Conservation (phyloP, 2,113 vertebrate species). For the Stercorarius parasiticus region DNA sequence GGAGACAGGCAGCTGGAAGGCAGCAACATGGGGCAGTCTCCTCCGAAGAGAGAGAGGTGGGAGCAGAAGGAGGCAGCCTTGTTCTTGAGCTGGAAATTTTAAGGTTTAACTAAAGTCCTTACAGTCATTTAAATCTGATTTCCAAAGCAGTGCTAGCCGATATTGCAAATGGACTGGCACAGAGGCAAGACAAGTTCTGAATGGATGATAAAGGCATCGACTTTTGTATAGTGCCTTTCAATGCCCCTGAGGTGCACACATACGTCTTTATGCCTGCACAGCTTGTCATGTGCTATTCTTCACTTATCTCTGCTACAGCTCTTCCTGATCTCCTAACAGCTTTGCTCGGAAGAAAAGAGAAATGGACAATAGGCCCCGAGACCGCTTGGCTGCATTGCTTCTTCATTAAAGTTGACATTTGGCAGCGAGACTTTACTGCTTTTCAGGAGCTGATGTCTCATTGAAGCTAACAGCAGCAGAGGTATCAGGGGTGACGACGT, state of each 20-base stretch:
- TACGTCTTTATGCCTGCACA: constrained; percentile 6
- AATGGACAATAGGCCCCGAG: constrained; percentile 31
- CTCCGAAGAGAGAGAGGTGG: neutral
- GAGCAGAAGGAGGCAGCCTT: neutral
- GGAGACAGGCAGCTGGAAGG: neutral
- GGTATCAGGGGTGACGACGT: neutral
- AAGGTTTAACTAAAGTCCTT: constrained; percentile 1
- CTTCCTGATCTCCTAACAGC: constrained; percentile 40
- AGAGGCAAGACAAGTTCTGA: neutral
- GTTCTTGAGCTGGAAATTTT: neutral
- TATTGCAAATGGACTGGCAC: constrained; percentile 12
- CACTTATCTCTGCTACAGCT: constrained; percentile 30
- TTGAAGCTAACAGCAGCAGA: neutral
- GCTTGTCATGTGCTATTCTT: constrained; percentile 48
- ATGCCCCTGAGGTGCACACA: neutral
- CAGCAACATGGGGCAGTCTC: neutral
- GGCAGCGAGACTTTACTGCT: constrained; percentile 10
- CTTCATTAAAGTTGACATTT: constrained; percentile 54
- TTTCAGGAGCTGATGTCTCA: constrained; percentile 6
- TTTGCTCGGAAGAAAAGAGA: constrained; percentile 17
- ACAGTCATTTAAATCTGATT: neutral
- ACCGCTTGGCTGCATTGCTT: neutral
- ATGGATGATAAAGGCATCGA: neutral
- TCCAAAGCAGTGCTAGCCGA: neutral
- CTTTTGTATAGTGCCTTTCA: neutral